Percentiles rank a stretch among this genome's conserved stretches.
Conservation (phyloP, 2,797 vertebrate genomes). For the Cyclopterus lumpus region DNA sequence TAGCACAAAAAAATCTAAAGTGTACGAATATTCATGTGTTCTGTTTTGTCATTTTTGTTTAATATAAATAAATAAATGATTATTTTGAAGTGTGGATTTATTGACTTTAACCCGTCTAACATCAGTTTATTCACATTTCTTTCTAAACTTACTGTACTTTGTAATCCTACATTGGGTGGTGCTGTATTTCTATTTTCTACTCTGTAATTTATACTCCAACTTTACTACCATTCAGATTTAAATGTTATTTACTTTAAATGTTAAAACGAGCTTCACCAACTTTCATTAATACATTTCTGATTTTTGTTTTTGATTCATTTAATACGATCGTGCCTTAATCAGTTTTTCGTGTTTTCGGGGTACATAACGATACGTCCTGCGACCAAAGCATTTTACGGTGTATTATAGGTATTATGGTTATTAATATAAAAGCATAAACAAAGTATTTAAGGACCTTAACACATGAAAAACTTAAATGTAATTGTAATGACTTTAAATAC, state of each 20-base stretch:
- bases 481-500: too few relatives aligned
- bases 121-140: neutral
- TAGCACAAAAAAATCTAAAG: neutral
- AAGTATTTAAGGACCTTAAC: too few relatives aligned
- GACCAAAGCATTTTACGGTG: too few relatives aligned
- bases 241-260: neutral
- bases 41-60: neutral
- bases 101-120: neutral
- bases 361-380: too few relatives aligned
- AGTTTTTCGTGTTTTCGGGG: too few relatives aligned
- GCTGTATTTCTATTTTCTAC: neutral
- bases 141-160: neutral
- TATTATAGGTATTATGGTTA: too few relatives aligned
- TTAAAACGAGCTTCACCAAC: neutral
- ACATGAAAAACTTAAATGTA: too few relatives aligned
- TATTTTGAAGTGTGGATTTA: constrained; percentile 9
- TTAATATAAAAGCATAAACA: too few relatives aligned
- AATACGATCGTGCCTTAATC: too few relatives aligned
- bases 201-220: neutral
- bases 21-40: neutral
- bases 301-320: too few relatives aligned
- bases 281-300: neutral
- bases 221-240: neutral
- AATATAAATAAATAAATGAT: neutral
- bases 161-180: neutral